Evolutionary conservation across 1,140 invertebrate species (phyloP), one percentile per base, ranked within the genome.

Genomic region (Macrostomum lignano): DNA sequence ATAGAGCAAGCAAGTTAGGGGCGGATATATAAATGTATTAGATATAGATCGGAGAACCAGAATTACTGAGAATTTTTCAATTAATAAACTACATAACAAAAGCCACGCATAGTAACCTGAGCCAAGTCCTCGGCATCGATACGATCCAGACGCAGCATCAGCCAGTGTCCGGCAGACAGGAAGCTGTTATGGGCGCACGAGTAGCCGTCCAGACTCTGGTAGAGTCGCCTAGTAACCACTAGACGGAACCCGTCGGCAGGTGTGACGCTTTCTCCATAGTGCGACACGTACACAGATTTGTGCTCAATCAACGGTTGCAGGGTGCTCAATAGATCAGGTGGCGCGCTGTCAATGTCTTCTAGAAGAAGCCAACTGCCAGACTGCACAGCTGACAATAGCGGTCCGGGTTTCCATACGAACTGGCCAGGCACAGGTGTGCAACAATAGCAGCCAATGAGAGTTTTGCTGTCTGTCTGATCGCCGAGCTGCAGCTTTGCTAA

Each of bases 391-490:
- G 76, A 53, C 11, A 51, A 48, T 24, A 59, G 38, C 4, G 46
- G 69, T 25, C 88, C 88, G 5, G 84, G 71, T 42, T 74, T 68
- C 86, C 86, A 98, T 19, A 82, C 54, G 61, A 98, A 98, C 58
- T 96, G 77, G 22, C 86, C 86, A 3, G 84, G 84, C 21, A 86
- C 65, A 49, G 93, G 81, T 0, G 86, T 88, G 51, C 86, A 94
- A 41, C 72, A 65, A 58, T 96, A 93, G 17, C 75, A 74, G 4
- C 88, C 88, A 7, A 96, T 54, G 10, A 96, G 51, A 62, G 64
- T 62, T 60, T 86, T 79, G 31, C 77, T 75, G 52, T 96, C 88
- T n/a, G 79, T 84, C 57, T 96, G 81, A 61, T 96, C 84, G 2
- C 82, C 79, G 3, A 96, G 59, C 49, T 96, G 86, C 19, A 96